Evolutionary conservation across 2,888 invertebrate species (phyloP), one percentile per base, ranked within the genome.

Genomic region (Drosophila barbarae): DNA sequence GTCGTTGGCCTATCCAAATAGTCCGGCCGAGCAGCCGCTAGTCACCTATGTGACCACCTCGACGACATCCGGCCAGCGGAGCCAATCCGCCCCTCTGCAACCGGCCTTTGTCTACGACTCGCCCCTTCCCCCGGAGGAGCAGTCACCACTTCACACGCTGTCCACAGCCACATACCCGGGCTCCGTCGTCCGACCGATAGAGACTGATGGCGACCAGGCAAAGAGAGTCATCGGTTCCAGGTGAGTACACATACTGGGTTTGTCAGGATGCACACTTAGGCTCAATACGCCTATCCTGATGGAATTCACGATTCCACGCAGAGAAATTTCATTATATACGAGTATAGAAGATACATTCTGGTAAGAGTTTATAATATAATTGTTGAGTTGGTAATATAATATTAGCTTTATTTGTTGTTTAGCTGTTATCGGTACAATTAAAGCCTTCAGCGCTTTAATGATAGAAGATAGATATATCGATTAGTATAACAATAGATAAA

Each of bases 201-300:
- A 91, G 85, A 88, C 88, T 10, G 91, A 47, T 30, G 46, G 30
- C 46, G 46, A 91, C 70, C 87, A 89, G 64, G 91, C 92, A 50
- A 90, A 92, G 86, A 92, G 91, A 90, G 90, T 92, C 72, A 89
- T 92, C 72, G 92, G 92, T 77, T 92, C 92, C 71, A 92, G 92
- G 92, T 92, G 89, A 90, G 86, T 80, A 72, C 75, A 69, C 80
- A 64, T 63, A 35, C 70, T 55, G 26, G 26, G 32, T 30, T 59
- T 26, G 32, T n/a, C 28, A 34, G 15, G 39, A 21, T 34, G 36
- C 36, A 38, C 53, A 36, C 35, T 53, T 52, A 36, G 51, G 26
- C 71, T 63, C 42, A 57, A 39, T 38, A 47, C 32, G 42, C 30
- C 47, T 46, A 26, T 51, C n/a, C 44, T 39, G 36, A 15, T 35